Evolutionary conservation across 2,113 vertebrate species (phyloP).

Genomic region (Pelusios castaneus): DNA sequence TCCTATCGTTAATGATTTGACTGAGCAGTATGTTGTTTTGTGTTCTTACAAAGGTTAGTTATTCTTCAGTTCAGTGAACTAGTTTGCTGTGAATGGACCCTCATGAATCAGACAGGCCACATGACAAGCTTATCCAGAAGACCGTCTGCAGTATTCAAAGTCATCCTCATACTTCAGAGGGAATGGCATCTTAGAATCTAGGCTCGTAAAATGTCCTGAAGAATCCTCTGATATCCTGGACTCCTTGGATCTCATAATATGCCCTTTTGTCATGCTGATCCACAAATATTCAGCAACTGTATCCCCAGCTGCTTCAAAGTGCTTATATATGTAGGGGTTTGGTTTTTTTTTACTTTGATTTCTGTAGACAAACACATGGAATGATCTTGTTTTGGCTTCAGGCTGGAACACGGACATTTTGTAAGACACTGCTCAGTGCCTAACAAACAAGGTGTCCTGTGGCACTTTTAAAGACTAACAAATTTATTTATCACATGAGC

Average conservation of each 20-base stretch:
- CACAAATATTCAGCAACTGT: neutral
- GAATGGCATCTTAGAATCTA: neutral
- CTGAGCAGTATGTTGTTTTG: neutral
- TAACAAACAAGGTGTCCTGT: too few species aligned
- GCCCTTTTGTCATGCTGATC: neutral
- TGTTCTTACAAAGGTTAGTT: conserved; percentile 39
- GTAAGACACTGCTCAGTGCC: conserved; percentile 8
- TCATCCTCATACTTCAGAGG: conserved; percentile 20
- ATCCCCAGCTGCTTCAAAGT: neutral
- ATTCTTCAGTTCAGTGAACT: neutral
- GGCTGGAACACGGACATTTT: neutral
- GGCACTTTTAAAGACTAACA: too few species aligned
- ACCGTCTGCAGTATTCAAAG: neutral
- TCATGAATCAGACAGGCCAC: neutral
- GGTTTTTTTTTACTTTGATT: neutral
- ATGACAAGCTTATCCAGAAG: neutral
- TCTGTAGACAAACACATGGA: neutral
- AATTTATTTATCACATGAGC: too few species aligned
- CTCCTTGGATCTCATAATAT: conserved; percentile 1
- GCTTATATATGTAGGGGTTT: neutral
- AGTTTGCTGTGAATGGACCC: neutral
- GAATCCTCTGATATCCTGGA: neutral
- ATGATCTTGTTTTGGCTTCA: neutral
- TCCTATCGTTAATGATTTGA: neutral
- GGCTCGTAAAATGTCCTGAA: neutral